phyloP scores from a whole-genome alignment of 1,140 invertebrate species.

The Nasonia vitripennis region DNA sequence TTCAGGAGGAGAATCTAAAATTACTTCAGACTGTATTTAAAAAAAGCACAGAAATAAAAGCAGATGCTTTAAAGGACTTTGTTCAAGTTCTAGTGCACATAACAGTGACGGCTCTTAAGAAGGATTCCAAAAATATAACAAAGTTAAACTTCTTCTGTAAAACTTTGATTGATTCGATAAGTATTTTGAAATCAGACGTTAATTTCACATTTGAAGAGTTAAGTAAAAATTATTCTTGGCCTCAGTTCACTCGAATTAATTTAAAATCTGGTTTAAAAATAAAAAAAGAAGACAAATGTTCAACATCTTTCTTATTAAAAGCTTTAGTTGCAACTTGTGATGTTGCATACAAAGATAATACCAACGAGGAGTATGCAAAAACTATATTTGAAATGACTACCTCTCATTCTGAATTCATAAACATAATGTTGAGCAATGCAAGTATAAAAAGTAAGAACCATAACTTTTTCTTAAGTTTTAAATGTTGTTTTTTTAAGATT shows the following conservation, averaged over 20 bases:
- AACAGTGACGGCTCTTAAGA: conserved; percentile 76
- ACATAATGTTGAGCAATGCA: conserved; percentile 77
- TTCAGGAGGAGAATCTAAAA: conserved; percentile 65
- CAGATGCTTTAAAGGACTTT: conserved; percentile 75
- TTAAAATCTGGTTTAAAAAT: conserved; percentile 80
- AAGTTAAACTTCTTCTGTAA: conserved; percentile 71
- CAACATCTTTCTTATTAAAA: conserved; percentile 72
- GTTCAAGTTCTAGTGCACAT: conserved; percentile 77
- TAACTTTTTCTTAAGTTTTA: conserved; percentile 2
- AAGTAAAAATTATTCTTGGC: conserved; percentile 77
- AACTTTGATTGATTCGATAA: conserved; percentile 60
- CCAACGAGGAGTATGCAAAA: conserved; percentile 74
- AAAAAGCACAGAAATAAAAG: conserved; percentile 62
- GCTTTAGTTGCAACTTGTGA: conserved; percentile 77
- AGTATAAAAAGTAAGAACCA: conserved; percentile 74
- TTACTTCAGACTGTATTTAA: conserved; percentile 69
- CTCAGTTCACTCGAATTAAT: conserved; percentile 80
- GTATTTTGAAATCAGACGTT: conserved; percentile 62
- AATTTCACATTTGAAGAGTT: conserved; percentile 73
- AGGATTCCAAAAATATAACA: conserved; percentile 70
- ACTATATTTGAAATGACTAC: conserved; percentile 83
- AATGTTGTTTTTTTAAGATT: conserved; percentile 25
- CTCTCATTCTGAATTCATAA: conserved; percentile 84
- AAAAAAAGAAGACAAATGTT: conserved; percentile 68
- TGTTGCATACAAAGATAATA: conserved; percentile 74